Evolutionary conservation across 2,113 vertebrate species (phyloP).

Genomic region (Python bivittatus): DNA sequence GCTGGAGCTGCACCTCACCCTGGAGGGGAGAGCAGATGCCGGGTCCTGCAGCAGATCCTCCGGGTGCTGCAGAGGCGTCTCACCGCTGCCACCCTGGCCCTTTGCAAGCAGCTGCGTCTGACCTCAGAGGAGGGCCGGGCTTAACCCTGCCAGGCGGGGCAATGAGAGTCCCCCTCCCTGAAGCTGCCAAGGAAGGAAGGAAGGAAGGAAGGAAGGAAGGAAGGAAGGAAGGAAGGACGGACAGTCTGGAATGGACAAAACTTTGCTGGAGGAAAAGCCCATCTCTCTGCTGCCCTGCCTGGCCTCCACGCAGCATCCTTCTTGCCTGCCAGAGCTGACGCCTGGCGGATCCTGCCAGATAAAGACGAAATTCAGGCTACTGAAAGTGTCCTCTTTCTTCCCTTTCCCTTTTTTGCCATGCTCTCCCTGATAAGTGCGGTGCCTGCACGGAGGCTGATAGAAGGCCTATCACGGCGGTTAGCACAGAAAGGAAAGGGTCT

Average conservation of each 20-base stretch:
- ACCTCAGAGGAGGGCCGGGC: background rate
- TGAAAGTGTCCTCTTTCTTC: constrained; percentile 83
- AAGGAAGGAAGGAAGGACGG: background rate
- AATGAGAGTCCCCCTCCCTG: background rate
- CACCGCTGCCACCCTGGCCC: background rate
- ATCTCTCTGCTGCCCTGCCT: accelerated
- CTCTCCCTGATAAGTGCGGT: constrained; percentile 89
- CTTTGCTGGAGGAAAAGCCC: background rate
- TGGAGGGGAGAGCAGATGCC: background rate
- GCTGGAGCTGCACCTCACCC: background rate
- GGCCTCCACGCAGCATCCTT: constrained; percentile 27
- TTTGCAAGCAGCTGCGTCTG: background rate
- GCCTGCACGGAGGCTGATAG: constrained; percentile 91
- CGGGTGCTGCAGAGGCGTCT: background rate
- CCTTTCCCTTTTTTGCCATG: constrained; percentile 76
- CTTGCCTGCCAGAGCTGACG: constrained; percentile 64
- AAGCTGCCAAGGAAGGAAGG: background rate
- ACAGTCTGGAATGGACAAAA: background rate
- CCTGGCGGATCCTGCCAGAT: constrained; percentile 67
- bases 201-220: no score
- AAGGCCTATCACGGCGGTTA: constrained; percentile 83
- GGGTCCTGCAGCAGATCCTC: background rate
- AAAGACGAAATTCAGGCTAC: constrained; percentile 84
- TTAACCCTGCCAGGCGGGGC: background rate
- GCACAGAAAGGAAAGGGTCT: constrained; percentile 75